Evolutionary conservation across 2,888 invertebrate genomes (phyloP), one percentile per base, ranked within the genome.

Genomic region (Pelosia muscerda): DNA sequence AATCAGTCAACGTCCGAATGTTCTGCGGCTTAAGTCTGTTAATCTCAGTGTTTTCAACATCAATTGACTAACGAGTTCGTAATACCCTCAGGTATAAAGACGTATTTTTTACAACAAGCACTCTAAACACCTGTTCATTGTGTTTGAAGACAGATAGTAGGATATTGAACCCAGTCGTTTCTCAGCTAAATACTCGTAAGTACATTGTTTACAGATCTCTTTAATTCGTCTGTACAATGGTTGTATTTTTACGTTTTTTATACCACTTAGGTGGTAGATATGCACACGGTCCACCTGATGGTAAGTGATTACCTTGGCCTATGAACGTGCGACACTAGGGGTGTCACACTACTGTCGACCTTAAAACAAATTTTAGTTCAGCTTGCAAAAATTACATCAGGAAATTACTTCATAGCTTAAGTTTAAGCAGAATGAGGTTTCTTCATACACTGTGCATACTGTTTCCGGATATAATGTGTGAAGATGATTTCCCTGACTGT

Each of bases 91-190:
- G 23, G 23, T 59, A 28, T 53, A 25, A 5, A 23, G 11, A 23
- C 2, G 25, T 55, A 19, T 38, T 38, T 63, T 53, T 34, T 49
- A 23, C 22, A 4, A 31, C 23, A 15, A 54, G 23, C 62, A 31
- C 34, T 25, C 63, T 31, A 25, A 63, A 63, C 62, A 62, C 55
- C 55, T 59, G 58, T 70, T 25, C 25, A 66, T 58, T 59, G 59
- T 72, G 71, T 76, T 79, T 77, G 59, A 65, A 55, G 49, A 68
- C 23, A 66, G 84, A 84, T 83, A 82, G 68, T 63, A 68, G 82
- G 66, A 53, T 74, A 77, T 75, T 81, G 79, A 81, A 79, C 84
- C 76, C 57, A 55, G 64, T 49, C n/a, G 23, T 28, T 34, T 71
- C 57, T 71, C 77, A 71, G 72, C 69, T 67, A n/a, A n/a, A n/a